These are phyloP conservation scores for Acanthiza pusilla DNA, from an alignment of 2,797 vertebrate species.

Conservation along the genomic window DNA sequence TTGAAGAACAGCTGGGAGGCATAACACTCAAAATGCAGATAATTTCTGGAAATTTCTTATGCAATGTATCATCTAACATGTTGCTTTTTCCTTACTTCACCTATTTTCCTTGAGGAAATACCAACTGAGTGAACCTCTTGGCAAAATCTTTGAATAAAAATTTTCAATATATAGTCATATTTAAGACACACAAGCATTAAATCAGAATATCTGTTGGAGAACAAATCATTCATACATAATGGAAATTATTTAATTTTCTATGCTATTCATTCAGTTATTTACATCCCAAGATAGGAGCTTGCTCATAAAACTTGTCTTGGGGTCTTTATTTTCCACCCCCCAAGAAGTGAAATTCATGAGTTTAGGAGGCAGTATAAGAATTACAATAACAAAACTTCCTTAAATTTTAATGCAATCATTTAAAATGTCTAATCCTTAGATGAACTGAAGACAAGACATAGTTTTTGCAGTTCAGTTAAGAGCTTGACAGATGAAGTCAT, in stretches of 20 bases:
- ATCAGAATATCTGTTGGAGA: background rate
- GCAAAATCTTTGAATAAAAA: background rate
- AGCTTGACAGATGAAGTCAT: background rate
- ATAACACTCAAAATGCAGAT: background rate
- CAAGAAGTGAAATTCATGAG: background rate
- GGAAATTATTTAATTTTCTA: background rate
- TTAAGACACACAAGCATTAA: background rate
- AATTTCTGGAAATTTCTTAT: background rate
- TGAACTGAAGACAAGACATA: background rate
- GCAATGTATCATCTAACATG: background rate
- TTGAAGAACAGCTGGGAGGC: background rate
- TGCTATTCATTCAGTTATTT: background rate
- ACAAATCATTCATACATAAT: background rate
- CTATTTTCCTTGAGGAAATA: background rate
- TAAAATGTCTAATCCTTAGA: background rate
- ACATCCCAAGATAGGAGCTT: background rate
- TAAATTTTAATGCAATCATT: background rate
- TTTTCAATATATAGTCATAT: background rate
- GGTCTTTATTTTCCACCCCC: background rate
- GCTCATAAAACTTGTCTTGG: background rate
- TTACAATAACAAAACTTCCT: background rate
- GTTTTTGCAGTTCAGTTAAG: background rate
- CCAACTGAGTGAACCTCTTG: background rate
- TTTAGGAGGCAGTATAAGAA: background rate
- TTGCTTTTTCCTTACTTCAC: background rate